phyloP scores from a whole-genome alignment of 2,113 vertebrate genomes.

The Ceuthmochares aereus region DNA sequence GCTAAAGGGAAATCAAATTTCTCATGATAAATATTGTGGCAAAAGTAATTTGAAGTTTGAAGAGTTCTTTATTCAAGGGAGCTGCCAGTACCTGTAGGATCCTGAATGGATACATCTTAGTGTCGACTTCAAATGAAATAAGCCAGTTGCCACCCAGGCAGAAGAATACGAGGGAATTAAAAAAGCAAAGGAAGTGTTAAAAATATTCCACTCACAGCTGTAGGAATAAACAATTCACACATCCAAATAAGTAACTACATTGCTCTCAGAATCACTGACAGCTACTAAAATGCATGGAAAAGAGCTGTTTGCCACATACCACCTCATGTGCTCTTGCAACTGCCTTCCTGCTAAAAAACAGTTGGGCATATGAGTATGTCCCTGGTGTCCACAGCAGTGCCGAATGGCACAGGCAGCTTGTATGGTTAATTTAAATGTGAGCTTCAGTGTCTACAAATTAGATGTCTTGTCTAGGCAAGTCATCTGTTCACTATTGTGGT shows the following conservation, averaged over 20 bases:
- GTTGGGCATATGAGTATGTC: background rate
- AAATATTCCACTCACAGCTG: background rate
- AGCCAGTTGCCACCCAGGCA: background rate
- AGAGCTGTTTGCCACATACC: background rate
- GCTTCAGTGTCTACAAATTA: background rate
- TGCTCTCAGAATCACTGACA: background rate
- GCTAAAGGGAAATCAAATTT: slow-evolving; percentile 67
- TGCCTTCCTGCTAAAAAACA: background rate
- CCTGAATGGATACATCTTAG: background rate
- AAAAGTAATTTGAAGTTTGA: slow-evolving; percentile 65
- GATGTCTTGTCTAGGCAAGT: background rate
- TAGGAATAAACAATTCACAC: slow-evolving; percentile 21
- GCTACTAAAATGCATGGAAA: background rate
- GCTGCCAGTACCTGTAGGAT: slow-evolving; percentile 47
- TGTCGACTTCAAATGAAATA: slow-evolving; percentile 11
- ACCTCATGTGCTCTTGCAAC: background rate
- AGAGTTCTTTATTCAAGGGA: slow-evolving; percentile 52
- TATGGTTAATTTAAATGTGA: background rate
- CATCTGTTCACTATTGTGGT: background rate
- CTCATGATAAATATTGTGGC: slow-evolving; percentile 56
- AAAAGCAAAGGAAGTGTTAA: background rate
- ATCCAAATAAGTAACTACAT: background rate
- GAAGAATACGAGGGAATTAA: background rate
- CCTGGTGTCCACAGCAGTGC: background rate
- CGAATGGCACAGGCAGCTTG: background rate